Base-by-base conservation (phyloP, 2,888 invertebrate genomes). In the Pterostichus niger region DNA sequence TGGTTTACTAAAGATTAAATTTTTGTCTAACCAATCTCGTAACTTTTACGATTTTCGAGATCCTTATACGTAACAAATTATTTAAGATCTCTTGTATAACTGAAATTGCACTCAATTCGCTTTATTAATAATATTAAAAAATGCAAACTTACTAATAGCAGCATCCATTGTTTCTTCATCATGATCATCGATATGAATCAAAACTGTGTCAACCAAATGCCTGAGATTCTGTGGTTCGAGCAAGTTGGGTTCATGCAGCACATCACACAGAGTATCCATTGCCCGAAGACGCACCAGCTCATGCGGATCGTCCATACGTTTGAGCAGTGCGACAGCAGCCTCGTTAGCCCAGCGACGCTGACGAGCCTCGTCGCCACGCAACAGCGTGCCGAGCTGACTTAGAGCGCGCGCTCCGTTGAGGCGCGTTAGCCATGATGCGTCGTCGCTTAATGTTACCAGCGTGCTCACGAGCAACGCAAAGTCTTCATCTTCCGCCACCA, bases 121-220 rank as follows among this genome's bases (percentile, higher is more conserved):
- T 24, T 24, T 24, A 24, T 24, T 24, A 2, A 24, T 24, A 24
- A 24, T n/a, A n/a, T 24, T 24, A 24, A 24, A 24, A 24, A 24
- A 59, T 13, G 17, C 2, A 49, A 49, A 86, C 87, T 89, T 89
- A 94, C 95, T 94, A 75, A 94, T 91, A 89, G 95, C 93, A 68
- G 92, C 90, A 44, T 90, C 89, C 84, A 94, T 92, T 86, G 96
- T 93, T 0, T 89, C 88, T 56, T 92, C 91, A 82, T 96, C 95
- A 0, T 94, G 93, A 88, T 97, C 97, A 88, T 98, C 98, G 84
- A 97, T 91, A 89, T 98, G 97, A 79, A 96, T 92, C 76, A 98
- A 91, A 87, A 96, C 91, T 1, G 95, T 94, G 86, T 93, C 93
- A 86, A 95, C 94, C 0, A 95, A 89, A 0, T 93, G 92, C 87